A percentile compares a stretch with the other conserved stretches of the same genome.
These are phyloP conservation scores for Coenonympha arcania DNA, from an alignment of 2,888 invertebrate species.

Conservation along the genomic window DNA sequence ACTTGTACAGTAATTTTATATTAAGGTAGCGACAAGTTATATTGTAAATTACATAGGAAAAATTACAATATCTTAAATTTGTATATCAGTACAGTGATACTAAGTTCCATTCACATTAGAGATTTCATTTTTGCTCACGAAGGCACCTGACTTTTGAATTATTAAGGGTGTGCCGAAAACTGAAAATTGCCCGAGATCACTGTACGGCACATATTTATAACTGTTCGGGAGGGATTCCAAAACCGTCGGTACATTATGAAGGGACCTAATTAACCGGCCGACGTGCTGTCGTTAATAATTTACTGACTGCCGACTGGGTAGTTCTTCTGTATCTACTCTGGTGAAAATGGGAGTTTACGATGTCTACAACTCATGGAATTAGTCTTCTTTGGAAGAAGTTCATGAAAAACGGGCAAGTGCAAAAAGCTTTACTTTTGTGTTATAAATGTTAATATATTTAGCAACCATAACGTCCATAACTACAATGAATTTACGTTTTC, in stretches of 20 bases:
- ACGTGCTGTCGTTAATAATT: constrained; percentile 35
- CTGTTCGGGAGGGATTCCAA: constrained; percentile 62
- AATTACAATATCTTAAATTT: not conserved
- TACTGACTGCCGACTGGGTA: constrained; percentile 18
- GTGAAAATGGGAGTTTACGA: too few species aligned
- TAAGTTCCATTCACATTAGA: constrained; percentile 74
- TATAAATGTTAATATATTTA: too few species aligned
- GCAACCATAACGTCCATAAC: too few species aligned
- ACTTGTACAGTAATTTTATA: too few species aligned
- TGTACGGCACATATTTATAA: constrained; percentile 57
- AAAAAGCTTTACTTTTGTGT: too few species aligned
- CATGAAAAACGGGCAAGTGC: too few species aligned
- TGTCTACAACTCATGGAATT: too few species aligned
- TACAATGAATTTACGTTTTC: too few species aligned
- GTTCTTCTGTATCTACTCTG: constrained; percentile 10
- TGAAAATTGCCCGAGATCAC: constrained; percentile 67
- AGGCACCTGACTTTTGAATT: constrained; percentile 48
- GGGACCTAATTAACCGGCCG: constrained; percentile 67
- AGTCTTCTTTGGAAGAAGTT: too few species aligned
- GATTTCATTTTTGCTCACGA: constrained; percentile 66
- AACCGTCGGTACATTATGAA: constrained; percentile 70
- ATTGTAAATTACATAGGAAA: too few species aligned
- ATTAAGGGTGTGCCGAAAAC: constrained; percentile 64
- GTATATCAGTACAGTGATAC: constrained; percentile 30
- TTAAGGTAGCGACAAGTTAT: too few species aligned